A percentile compares a stretch with the other conserved stretches of the same genome.
These are phyloP conservation scores for Bufotes viridis DNA, from an alignment of 2,797 vertebrate genomes.

Conservation along the genomic window DNA sequence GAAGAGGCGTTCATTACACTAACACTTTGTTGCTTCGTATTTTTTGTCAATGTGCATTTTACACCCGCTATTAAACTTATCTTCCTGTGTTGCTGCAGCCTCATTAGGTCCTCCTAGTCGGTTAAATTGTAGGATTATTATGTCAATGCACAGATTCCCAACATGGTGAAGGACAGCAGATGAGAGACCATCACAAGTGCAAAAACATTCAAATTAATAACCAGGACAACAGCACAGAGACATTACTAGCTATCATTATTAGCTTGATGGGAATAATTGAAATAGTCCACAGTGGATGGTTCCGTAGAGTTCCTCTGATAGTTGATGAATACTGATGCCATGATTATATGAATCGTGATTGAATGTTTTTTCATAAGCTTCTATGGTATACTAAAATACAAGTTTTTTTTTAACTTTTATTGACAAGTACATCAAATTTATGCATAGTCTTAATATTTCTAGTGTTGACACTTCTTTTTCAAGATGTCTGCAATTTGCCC, in stretches of 20 bases:
- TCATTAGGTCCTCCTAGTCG: constrained; percentile 56
- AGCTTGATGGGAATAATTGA: background rate
- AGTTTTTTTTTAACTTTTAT: too few species aligned
- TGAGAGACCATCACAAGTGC: constrained; percentile 18
- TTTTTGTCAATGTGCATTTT: constrained; percentile 55
- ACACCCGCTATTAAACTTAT: constrained; percentile 51
- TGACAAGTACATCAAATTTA: too few species aligned
- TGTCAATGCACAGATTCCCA: constrained; percentile 34
- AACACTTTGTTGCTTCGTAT: constrained; percentile 60
- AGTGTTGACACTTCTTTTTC: too few species aligned
- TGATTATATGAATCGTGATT: background rate
- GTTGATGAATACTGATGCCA: background rate
- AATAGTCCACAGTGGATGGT: background rate
- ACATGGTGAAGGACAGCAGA: constrained; percentile 14
- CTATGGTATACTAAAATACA: too few species aligned
- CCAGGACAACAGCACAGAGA: constrained; percentile 28
- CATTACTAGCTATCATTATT: constrained; percentile 4
- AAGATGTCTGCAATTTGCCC: too few species aligned
- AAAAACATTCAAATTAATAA: constrained; percentile 47
- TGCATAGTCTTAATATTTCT: too few species aligned
- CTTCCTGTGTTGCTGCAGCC: constrained; percentile 38
- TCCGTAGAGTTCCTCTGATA: background rate
- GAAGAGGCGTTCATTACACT: constrained; percentile 60
- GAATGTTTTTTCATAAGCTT: background rate
- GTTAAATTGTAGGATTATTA: constrained; percentile 57